phyloP scores from a whole-genome alignment of 1,140 invertebrate species.

The Calosoma granatense region DNA sequence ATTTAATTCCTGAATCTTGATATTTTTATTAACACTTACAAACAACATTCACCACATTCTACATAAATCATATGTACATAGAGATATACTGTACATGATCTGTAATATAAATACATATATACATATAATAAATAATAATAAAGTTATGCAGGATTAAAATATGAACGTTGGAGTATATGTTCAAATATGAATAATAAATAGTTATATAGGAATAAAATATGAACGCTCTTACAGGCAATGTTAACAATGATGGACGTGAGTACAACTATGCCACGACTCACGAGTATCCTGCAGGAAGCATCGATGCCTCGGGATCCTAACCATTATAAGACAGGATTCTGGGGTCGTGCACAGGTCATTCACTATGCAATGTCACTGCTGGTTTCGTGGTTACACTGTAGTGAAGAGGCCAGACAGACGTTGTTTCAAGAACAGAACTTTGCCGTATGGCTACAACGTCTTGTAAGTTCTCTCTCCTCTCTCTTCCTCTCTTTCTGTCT shows the following conservation, averaged over 20 bases:
- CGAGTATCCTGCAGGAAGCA: slow-evolving; percentile 78
- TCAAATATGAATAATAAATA: no score
- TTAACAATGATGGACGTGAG: slow-evolving; percentile 74
- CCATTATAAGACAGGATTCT: slow-evolving; percentile 78
- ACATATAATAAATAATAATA: no score
- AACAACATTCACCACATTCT: no score
- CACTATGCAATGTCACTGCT: slow-evolving; percentile 73
- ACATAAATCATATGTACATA: no score
- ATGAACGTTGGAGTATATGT: no score
- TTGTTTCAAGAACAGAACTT: slow-evolving; percentile 58
- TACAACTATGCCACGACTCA: slow-evolving; percentile 68
- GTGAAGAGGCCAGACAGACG: slow-evolving; percentile 48
- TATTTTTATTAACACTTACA: no score
- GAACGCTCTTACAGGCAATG: slow-evolving; percentile 63
- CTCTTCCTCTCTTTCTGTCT: no score
- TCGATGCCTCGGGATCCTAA: slow-evolving; percentile 66
- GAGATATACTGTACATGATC: no score
- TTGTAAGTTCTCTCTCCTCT: no score
- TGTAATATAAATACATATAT: no score
- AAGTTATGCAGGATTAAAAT: no score
- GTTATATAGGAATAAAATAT: neutral
- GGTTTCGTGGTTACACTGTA: slow-evolving; percentile 76
- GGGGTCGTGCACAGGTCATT: slow-evolving; percentile 71
- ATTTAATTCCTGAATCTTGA: no score
- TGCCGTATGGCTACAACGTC: slow-evolving; percentile 59